phyloP scores from a whole-genome alignment of 1,140 invertebrate species.

The Ceratina japonica region DNA sequence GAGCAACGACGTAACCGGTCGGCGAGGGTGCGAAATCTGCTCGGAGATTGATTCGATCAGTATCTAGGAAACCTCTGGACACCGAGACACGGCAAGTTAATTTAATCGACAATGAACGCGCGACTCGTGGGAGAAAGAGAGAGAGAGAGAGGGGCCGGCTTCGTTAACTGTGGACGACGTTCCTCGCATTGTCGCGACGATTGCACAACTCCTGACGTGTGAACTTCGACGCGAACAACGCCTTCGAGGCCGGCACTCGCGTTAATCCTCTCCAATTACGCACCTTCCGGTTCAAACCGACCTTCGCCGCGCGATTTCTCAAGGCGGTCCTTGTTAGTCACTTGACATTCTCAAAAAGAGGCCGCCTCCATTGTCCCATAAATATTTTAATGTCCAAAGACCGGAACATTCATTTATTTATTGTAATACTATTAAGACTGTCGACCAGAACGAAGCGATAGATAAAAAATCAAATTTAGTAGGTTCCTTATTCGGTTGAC shows the following conservation, averaged over 20 bases:
- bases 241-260: conserved; percentile 41
- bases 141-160: conserved; percentile 10
- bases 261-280: conserved; percentile 57
- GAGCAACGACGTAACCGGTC: background rate
- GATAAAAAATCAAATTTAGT: too few relatives aligned
- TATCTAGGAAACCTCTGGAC: background rate
- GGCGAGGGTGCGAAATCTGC: conserved; percentile 1
- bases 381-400: too few relatives aligned
- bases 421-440: too few relatives aligned
- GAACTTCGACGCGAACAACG: conserved; percentile 43
- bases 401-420: too few relatives aligned
- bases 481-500: too few relatives aligned
- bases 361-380: too few relatives aligned
- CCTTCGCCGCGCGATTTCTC: too few relatives aligned
- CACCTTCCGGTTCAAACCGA: conserved; percentile 23
- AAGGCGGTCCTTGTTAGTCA: too few relatives aligned
- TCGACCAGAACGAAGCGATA: too few relatives aligned
- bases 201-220: conserved; percentile 31
- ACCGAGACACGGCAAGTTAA: conserved; percentile 10
- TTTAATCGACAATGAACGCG: conserved; percentile 28
- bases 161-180: conserved; percentile 50
- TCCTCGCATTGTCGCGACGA: conserved; percentile 53
- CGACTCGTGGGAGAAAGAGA: conserved; percentile 4
- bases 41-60: background rate
- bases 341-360: too few relatives aligned